A percentile compares a stretch with the other conserved stretches of the same genome.
phyloP scores from a whole-genome alignment of 2,113 vertebrate species.

The Sceloporus tristichus region DNA sequence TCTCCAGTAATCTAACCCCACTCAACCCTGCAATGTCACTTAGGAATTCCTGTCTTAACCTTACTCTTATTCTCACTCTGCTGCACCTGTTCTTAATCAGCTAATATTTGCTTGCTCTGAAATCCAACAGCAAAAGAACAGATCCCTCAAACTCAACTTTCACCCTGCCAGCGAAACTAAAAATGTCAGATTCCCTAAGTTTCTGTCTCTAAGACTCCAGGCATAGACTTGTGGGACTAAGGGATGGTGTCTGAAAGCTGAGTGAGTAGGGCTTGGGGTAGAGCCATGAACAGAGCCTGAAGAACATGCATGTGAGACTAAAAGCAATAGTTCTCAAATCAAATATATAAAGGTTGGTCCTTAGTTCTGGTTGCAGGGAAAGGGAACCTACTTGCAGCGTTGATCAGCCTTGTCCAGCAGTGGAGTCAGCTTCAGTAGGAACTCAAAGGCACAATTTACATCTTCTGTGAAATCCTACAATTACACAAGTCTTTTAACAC shows the following conservation, averaged over 20 bases:
- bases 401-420: conserved; percentile 97
- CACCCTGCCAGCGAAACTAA: background rate
- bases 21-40: background rate
- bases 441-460: conserved; percentile 93
- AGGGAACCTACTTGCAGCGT: conserved; percentile 91
- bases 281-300: background rate
- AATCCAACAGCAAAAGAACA: background rate
- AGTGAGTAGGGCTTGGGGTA: background rate
- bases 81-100: background rate
- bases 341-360: background rate
- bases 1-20: background rate
- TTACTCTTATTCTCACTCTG: background rate
- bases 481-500: background rate
- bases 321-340: background rate
- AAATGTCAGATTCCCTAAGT: background rate
- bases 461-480: conserved; percentile 94
- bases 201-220: no score
- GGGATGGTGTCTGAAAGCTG: background rate
- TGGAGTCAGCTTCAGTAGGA: conserved; percentile 93
- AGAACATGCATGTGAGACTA: background rate
- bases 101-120: background rate
- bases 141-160: no score
- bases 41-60: background rate
- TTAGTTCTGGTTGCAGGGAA: background rate
- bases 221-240: background rate